Evolutionary conservation across 2,797 vertebrate species (phyloP).

Genomic region (Melanotaenia trifasciata): DNA sequence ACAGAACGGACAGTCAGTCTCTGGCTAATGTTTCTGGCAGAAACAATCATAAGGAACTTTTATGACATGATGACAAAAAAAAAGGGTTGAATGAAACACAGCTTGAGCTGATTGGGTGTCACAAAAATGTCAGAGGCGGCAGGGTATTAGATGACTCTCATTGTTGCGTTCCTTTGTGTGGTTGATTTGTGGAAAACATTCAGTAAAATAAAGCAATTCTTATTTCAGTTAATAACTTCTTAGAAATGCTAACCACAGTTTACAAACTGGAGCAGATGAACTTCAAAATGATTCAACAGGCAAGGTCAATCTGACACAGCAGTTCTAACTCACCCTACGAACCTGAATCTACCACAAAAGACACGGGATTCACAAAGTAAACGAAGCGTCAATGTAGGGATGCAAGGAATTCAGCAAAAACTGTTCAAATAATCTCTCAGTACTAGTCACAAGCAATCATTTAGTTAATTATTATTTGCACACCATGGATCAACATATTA

Average conservation of each 20-base stretch:
- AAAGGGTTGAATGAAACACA: slow-evolving; percentile 6
- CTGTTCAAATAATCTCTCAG: not conserved
- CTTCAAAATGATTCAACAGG: not conserved
- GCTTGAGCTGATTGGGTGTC: slow-evolving; percentile 9
- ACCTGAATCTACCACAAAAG: not conserved
- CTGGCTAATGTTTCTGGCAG: slow-evolving; percentile 29
- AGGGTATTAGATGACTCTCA: not conserved
- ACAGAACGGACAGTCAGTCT: slow-evolving; percentile 39
- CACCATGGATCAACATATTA: not conserved
- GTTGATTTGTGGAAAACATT: not conserved
- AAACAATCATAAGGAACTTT: slow-evolving; percentile 32
- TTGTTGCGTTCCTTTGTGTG: not conserved
- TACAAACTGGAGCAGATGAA: not conserved
- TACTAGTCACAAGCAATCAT: not conserved
- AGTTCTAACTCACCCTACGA: not conserved
- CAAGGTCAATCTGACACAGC: not conserved
- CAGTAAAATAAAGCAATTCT: not conserved
- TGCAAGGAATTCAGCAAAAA: not conserved
- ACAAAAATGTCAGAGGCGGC: not conserved
- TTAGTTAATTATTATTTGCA: not conserved
- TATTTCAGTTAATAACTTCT: not conserved
- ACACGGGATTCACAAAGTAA: not conserved
- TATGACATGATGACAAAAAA: slow-evolving; percentile 23
- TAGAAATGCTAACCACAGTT: not conserved
- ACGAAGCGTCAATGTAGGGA: not conserved